Conservation (phyloP, 2,797 vertebrate genomes). For the Esox masquinongy region DNA sequence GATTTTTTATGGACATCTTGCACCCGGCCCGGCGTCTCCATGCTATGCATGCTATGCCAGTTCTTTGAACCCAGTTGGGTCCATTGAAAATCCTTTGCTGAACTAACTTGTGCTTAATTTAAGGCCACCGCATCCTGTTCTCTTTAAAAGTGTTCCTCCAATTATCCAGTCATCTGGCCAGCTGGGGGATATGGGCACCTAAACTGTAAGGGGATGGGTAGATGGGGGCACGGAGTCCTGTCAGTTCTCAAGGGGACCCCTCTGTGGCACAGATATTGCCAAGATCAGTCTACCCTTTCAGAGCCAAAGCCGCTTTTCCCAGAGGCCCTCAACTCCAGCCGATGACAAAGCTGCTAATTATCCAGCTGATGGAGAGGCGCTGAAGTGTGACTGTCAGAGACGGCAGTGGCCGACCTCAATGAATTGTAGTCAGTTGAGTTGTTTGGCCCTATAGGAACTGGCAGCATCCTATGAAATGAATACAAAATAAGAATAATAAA, state of each 20-base stretch:
- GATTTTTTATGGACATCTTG: too few relatives aligned
- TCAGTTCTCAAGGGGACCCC: conserved; percentile 67
- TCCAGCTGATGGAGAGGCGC: conserved; percentile 74
- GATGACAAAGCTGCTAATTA: conserved; percentile 78
- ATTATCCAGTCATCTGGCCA: conserved; percentile 63
- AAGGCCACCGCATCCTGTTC: conserved; percentile 44
- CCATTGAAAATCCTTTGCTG: too few relatives aligned
- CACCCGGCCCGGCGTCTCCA: too few relatives aligned
- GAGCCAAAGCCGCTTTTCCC: conserved; percentile 47
- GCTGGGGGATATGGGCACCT: conserved; percentile 26
- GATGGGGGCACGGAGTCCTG: conserved; percentile 64
- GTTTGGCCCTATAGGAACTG: conserved; percentile 34
- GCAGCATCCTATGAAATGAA: conserved; percentile 10
- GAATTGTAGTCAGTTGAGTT: conserved; percentile 29
- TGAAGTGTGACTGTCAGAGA: conserved; percentile 71
- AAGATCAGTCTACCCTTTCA: conserved; percentile 64
- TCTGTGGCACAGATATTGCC: conserved; percentile 68
- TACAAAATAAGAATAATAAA: too few relatives aligned
- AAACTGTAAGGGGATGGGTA: conserved; percentile 56
- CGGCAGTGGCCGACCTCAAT: conserved; percentile 64
- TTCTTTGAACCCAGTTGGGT: too few relatives aligned
- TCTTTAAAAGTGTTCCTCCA: conserved; percentile 55
- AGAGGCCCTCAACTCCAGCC: conserved; percentile 63
- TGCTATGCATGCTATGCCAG: too few relatives aligned
- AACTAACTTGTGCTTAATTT: conserved; percentile 16